These are phyloP conservation scores for Chlamydotis undulata DNA, from an alignment of 2,113 vertebrate species.

Conservation along the genomic window DNA sequence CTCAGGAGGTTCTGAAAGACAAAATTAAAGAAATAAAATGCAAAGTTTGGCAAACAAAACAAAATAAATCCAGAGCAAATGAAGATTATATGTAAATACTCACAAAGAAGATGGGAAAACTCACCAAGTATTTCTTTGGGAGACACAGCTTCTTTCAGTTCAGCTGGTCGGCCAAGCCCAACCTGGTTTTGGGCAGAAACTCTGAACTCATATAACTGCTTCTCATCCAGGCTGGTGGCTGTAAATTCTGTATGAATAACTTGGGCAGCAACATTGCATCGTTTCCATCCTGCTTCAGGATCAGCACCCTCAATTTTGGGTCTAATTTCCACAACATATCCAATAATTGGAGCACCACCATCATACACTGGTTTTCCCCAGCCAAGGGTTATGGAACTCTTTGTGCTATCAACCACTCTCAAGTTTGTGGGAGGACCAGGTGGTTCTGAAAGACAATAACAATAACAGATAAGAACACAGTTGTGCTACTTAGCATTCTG, in stretches of 20 bases:
- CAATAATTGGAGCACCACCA: conserved; percentile 93
- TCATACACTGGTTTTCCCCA: conserved; percentile 94
- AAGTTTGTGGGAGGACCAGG: conserved; percentile 92
- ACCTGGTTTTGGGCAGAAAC: conserved; percentile 98
- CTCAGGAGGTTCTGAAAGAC: conserved; percentile 90
- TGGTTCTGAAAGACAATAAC: conserved; percentile 80
- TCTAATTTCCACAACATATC: conserved; percentile 94
- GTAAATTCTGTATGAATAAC: conserved; percentile 91
- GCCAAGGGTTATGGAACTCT: conserved; percentile 84
- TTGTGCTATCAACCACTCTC: conserved; percentile 93
- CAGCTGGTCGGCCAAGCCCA: conserved; percentile 91
- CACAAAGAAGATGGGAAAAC: not conserved
- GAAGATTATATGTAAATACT: not conserved
- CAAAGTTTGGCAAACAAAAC: not conserved
- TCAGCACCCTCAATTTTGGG: conserved; percentile 82
- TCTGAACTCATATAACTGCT: conserved; percentile 91
- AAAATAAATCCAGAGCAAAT: not conserved
- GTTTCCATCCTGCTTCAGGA: conserved; percentile 92
- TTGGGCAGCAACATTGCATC: conserved; percentile 93
- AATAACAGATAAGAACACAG: not conserved
- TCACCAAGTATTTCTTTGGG: conserved; percentile 95
- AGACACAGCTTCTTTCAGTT: conserved; percentile 87
- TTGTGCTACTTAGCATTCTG: not conserved
- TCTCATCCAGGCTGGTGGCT: conserved; percentile 87
- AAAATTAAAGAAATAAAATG: not conserved